Percentiles rank a stretch among this genome's conserved stretches.
Conservation (phyloP, 1,140 invertebrate genomes). For the Drosophila insularis region DNA sequence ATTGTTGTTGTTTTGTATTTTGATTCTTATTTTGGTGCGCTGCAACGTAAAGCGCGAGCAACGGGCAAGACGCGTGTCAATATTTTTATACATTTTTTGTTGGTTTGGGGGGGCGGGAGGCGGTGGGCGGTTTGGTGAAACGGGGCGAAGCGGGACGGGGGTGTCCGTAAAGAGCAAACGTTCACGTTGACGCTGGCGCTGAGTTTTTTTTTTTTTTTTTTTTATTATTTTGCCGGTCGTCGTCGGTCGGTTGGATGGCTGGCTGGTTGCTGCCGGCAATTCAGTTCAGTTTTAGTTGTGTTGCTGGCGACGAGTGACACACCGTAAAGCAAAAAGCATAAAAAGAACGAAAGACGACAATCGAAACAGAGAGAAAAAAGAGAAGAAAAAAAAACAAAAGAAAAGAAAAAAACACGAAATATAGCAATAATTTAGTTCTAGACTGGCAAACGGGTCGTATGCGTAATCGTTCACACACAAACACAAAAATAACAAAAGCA, state of each 20-base stretch:
- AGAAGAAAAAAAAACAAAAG: slow-evolving; percentile 28
- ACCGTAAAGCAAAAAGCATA: slow-evolving; percentile 47
- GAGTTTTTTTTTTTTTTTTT: slow-evolving; percentile 15
- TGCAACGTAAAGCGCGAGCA: slow-evolving; percentile 10
- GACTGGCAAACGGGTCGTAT: slow-evolving; percentile 54
- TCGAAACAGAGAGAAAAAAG: slow-evolving; percentile 32
- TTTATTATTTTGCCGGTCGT: slow-evolving; percentile 59
- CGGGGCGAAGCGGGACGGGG: not conserved
- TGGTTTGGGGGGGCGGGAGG: slow-evolving; percentile 19
- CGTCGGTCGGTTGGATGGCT: slow-evolving; percentile 41
- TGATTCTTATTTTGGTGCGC: slow-evolving; percentile 17
- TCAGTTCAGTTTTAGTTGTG: slow-evolving; percentile 71
- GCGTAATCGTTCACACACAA: slow-evolving; percentile 36
- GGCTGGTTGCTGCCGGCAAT: slow-evolving; percentile 44
- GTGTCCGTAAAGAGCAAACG: slow-evolving; percentile 2
- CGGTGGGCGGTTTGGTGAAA: not conserved
- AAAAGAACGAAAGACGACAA: slow-evolving; percentile 46
- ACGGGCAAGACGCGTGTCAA: slow-evolving; percentile 49
- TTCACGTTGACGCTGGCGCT: slow-evolving; percentile 10
- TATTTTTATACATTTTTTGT: slow-evolving; percentile 20
- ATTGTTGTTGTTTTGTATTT: slow-evolving; percentile 1
- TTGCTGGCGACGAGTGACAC: slow-evolving; percentile 76
- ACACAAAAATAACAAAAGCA: slow-evolving; percentile 19
- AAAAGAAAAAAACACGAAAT: slow-evolving; percentile 23
- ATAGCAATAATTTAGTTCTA: slow-evolving; percentile 43